These are phyloP conservation scores for Maccullochella peelii DNA, from an alignment of 2,113 vertebrate genomes.

Conservation along the genomic window DNA sequence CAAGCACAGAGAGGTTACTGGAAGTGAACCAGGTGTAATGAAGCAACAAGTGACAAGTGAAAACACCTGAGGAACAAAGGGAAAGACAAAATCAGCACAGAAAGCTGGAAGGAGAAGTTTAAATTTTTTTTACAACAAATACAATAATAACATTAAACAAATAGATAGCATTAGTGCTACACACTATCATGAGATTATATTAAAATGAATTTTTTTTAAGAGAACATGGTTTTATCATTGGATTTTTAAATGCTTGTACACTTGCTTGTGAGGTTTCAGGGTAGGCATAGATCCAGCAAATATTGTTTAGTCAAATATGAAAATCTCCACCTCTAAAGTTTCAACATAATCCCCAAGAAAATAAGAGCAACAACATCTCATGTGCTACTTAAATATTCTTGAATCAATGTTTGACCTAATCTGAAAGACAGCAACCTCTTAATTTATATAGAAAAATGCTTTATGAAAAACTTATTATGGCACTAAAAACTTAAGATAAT, in stretches of 20 bases:
- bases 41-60: conserved; percentile 3
- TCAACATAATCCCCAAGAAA: background rate
- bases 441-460: background rate
- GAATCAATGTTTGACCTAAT: background rate
- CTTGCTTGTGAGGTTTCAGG: background rate
- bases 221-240: background rate
- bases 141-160: background rate
- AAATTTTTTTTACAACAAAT: background rate
- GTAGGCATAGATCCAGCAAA: background rate
- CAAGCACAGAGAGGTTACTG: background rate
- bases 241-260: background rate
- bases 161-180: background rate
- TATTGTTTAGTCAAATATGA: background rate
- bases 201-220: background rate
- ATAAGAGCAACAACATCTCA: background rate
- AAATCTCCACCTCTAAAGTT: background rate
- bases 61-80: conserved; percentile 30
- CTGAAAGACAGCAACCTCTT: background rate
- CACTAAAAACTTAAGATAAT: background rate
- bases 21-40: background rate
- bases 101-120: background rate
- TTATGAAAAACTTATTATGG: background rate
- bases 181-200: background rate
- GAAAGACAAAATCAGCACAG: background rate
- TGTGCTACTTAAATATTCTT: background rate